These are phyloP conservation scores for Chaenogobius annularis DNA, from an alignment of 2,113 vertebrate genomes.

Conservation along the genomic window DNA sequence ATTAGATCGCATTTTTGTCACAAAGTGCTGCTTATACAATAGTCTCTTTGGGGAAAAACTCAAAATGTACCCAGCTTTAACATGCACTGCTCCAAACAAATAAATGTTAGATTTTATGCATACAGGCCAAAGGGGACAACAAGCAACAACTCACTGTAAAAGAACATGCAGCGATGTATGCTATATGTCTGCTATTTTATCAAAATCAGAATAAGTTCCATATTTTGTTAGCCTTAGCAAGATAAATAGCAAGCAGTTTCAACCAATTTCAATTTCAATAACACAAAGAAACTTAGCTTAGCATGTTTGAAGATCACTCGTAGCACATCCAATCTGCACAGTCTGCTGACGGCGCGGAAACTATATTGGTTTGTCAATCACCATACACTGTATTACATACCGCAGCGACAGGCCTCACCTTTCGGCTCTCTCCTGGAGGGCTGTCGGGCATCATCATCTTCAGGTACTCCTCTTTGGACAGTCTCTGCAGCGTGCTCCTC, in stretches of 20 bases:
- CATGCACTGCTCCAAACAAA: too few species aligned
- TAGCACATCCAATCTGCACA: background rate
- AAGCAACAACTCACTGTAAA: too few species aligned
- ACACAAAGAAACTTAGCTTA: background rate
- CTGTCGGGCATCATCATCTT: conserved; percentile 88
- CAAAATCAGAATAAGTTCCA: too few species aligned
- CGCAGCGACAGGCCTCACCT: conserved; percentile 76
- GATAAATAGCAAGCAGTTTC: background rate
- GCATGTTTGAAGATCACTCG: background rate
- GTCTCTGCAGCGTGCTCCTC: conserved; percentile 79
- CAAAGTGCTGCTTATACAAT: too few species aligned
- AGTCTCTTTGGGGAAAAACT: too few species aligned
- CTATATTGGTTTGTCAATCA: conserved; percentile 3
- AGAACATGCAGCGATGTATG: too few species aligned
- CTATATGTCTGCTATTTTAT: too few species aligned
- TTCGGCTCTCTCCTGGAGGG: conserved; percentile 82
- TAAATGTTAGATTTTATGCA: too few species aligned
- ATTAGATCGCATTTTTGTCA: too few species aligned
- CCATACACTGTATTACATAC: background rate
- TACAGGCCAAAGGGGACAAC: too few species aligned
- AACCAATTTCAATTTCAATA: background rate
- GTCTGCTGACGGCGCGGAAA: background rate
- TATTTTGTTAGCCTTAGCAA: background rate
- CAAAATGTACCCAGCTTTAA: too few species aligned
- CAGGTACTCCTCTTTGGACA: conserved; percentile 90